A percentile compares a stretch with the other conserved stretches of the same genome.
These are phyloP conservation scores for Sphyrna mokarran DNA, from an alignment of 2,113 vertebrate species.

Conservation along the genomic window DNA sequence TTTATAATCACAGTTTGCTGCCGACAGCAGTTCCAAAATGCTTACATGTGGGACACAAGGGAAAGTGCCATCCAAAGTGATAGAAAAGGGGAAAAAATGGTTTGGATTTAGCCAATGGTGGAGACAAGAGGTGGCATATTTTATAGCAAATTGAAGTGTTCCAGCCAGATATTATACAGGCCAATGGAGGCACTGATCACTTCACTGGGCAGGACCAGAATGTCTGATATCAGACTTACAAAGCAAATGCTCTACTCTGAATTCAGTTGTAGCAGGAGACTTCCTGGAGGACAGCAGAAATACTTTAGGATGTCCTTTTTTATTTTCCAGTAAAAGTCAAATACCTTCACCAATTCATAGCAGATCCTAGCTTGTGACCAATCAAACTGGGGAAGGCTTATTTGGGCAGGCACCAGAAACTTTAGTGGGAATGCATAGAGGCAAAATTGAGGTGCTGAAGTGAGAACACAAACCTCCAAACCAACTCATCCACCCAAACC, in stretches of 20 bases:
- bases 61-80: background rate
- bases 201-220: too few relatives aligned
- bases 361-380: background rate
- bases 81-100: background rate
- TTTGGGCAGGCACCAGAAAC: background rate
- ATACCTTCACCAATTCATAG: background rate
- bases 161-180: background rate
- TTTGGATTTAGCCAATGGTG: background rate
- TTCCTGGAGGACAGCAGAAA: too few relatives aligned
- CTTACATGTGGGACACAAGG: background rate
- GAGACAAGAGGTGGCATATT: background rate
- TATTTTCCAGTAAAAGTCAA: background rate
- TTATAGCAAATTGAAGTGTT: background rate
- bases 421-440: background rate
- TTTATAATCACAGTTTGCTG: background rate
- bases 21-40: background rate
- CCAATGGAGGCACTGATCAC: background rate
- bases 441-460: background rate
- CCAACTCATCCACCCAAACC: background rate
- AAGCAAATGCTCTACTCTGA: background rate
- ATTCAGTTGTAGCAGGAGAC: background rate
- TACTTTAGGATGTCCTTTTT: background rate
- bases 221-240: background rate
- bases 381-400: too few relatives aligned
- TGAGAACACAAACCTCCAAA: background rate